Evolutionary conservation across 2,888 invertebrate genomes (phyloP).

Genomic region (Morpho helenor): DNA sequence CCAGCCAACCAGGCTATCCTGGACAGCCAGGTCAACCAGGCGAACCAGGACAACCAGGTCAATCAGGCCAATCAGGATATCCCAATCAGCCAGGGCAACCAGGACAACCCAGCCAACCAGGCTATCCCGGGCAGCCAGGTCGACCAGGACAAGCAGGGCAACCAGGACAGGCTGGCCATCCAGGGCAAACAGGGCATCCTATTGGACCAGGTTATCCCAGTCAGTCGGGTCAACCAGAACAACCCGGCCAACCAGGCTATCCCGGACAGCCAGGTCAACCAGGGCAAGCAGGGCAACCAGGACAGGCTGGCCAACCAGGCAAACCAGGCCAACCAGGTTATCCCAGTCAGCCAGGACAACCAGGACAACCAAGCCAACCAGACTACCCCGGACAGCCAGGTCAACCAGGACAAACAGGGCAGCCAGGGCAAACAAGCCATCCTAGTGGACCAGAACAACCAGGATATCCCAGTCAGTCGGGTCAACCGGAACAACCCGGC

Average conservation of each 20-base stretch:
- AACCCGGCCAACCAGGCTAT: constrained; percentile 22
- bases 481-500: constrained; percentile 24
- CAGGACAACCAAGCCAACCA: constrained; percentile 22
- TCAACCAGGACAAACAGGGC: too few relatives aligned
- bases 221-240: constrained; percentile 26
- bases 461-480: constrained; percentile 39
- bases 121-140: constrained; percentile 20
- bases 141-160: constrained; percentile 24
- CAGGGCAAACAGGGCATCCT: constrained; percentile 19
- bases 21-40: neutral
- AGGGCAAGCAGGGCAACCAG: constrained; percentile 22
- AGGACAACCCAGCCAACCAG: constrained; percentile 39
- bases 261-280: constrained; percentile 24
- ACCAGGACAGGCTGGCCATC: constrained; percentile 23
- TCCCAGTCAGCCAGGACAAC: constrained; percentile 17
- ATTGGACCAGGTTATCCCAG: constrained; percentile 23
- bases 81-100: constrained; percentile 34
- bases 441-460: constrained; percentile 20
- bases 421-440: constrained; percentile 1
- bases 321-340: constrained; percentile 20
- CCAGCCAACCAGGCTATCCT: constrained; percentile 27
- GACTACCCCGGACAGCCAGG: too few relatives aligned
- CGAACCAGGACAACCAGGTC: constrained; percentile 29
- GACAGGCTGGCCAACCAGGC: constrained; percentile 27
- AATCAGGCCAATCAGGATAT: constrained; percentile 32